Percentiles rank a stretch among this genome's conserved stretches.
These are phyloP conservation scores for Noturus placidus DNA, from an alignment of 2,113 vertebrate species.

Conservation along the genomic window DNA sequence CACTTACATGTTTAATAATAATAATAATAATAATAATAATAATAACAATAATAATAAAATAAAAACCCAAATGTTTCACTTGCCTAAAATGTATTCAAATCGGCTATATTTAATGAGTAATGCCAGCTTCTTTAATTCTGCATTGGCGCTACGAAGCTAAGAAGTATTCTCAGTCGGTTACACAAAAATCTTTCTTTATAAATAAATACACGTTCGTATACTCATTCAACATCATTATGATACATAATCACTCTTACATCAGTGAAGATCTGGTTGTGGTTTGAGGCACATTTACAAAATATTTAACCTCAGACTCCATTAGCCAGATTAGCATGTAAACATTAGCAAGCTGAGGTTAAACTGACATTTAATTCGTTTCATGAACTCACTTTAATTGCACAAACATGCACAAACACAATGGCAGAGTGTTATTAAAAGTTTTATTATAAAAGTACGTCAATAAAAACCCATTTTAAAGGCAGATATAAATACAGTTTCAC, in stretches of 20 bases:
- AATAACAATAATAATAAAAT: not conserved
- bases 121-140: not conserved
- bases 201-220: not conserved
- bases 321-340: not conserved
- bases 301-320: not conserved
- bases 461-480: constrained; percentile 50
- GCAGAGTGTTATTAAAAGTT: constrained; percentile 52
- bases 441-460: constrained; percentile 64
- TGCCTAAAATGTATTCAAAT: not conserved
- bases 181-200: not conserved
- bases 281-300: not conserved
- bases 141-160: not conserved
- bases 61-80: not conserved
- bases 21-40: not conserved
- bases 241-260: not conserved
- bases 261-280: not conserved
- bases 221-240: not conserved
- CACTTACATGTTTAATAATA: not conserved
- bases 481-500: constrained; percentile 55
- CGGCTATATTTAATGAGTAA: not conserved
- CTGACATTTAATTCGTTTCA: too few relatives aligned
- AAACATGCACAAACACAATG: not conserved
- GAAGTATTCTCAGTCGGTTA: not conserved
- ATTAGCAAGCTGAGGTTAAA: not conserved
- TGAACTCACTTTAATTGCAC: not conserved